phyloP scores from a whole-genome alignment of 2,888 invertebrate genomes.

The Alloplasta piceator region DNA sequence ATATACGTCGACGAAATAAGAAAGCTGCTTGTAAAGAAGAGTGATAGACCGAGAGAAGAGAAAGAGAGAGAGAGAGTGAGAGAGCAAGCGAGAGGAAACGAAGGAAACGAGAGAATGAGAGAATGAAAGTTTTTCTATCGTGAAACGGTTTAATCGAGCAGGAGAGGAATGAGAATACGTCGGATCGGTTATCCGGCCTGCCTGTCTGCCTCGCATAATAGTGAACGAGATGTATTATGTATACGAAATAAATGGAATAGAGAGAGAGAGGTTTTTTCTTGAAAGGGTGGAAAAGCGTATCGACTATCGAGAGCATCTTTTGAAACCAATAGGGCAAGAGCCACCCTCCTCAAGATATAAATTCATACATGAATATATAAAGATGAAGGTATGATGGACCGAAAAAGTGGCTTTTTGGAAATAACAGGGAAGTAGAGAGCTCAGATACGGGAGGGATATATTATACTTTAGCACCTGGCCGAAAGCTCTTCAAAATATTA shows the following conservation, averaged over 20 bases:
- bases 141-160: conserved; percentile 76
- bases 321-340: conserved; percentile 79
- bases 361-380: conserved; percentile 22
- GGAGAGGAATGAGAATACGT: conserved; percentile 78
- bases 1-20: conserved; percentile 24
- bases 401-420: conserved; percentile 3
- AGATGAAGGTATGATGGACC: not conserved
- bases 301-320: conserved; percentile 75
- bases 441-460: conserved; percentile 20
- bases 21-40: conserved; percentile 31
- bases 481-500: conserved; percentile 57
- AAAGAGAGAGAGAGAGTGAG: conserved; percentile 24
- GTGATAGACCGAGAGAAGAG: not conserved
- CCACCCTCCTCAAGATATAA: conserved; percentile 70
- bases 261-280: conserved; percentile 43
- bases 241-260: conserved; percentile 79
- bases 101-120: conserved; percentile 13
- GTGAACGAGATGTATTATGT: conserved; percentile 79
- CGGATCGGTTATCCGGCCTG: conserved; percentile 71
- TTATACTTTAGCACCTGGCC: conserved; percentile 26
- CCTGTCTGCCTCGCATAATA: conserved; percentile 65
- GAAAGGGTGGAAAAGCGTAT: conserved; percentile 69
- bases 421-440: not conserved
- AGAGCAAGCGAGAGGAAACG: conserved; percentile 21
- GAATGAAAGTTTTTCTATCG: conserved; percentile 65